phyloP scores from a whole-genome alignment of 2,797 vertebrate species.

The Thunnus albacares region DNA sequence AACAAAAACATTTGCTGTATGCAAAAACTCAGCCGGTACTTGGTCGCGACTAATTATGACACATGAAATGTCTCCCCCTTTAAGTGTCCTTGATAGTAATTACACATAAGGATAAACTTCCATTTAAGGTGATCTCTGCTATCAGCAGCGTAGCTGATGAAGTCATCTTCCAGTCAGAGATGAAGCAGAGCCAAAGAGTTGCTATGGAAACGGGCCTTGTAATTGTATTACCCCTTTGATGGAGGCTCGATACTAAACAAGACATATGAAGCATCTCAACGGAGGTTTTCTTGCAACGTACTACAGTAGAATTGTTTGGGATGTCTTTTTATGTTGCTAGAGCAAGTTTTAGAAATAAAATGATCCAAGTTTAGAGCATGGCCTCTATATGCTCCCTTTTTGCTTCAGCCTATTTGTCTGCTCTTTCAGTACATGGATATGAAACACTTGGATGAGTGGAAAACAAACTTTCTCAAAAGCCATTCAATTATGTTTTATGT shows the following conservation, averaged over 20 bases:
- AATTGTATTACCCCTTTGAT: slow-evolving; percentile 74
- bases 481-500: slow-evolving; percentile 33
- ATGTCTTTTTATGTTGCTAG: neutral
- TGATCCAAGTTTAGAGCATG: slow-evolving; percentile 16
- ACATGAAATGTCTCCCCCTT: neutral
- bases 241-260: slow-evolving; percentile 28
- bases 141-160: slow-evolving; percentile 43
- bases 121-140: slow-evolving; percentile 59
- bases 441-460: neutral
- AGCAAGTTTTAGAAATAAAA: slow-evolving; percentile 1
- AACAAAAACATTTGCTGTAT: neutral
- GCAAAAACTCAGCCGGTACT: too few relatives aligned
- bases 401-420: neutral
- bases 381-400: neutral
- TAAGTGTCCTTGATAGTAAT: neutral
- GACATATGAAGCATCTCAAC: slow-evolving; percentile 14
- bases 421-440: neutral
- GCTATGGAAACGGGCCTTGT: slow-evolving; percentile 78
- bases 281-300: neutral
- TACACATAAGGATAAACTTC: slow-evolving; percentile 9
- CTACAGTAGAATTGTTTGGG: neutral
- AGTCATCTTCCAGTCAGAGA: slow-evolving; percentile 51
- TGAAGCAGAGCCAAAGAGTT: slow-evolving; percentile 64
- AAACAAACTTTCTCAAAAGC: slow-evolving; percentile 5
- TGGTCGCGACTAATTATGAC: neutral